Percentiles rank a stretch among this genome's conserved stretches.
Evolutionary conservation across 2,888 invertebrate genomes (phyloP).

Genomic region (Drosophila paracracens): DNA sequence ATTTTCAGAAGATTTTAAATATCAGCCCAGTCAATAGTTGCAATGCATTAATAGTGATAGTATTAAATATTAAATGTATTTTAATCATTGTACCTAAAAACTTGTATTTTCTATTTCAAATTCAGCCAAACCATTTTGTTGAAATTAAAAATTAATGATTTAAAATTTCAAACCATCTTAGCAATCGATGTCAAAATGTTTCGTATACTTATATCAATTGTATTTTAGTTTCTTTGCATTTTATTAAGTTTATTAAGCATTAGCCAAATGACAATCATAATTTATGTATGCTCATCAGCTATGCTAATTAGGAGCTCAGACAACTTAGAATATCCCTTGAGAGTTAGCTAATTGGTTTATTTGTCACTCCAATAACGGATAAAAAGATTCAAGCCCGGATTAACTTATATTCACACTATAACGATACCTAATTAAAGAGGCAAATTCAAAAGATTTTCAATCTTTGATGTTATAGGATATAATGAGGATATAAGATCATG

Average conservation of each 20-base stretch:
- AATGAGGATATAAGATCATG: background rate
- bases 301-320: background rate
- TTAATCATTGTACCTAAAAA: background rate
- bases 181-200: background rate
- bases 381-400: background rate
- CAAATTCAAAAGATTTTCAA: background rate
- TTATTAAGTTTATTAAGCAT: too few relatives aligned
- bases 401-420: background rate
- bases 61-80: background rate
- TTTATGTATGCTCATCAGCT: too few relatives aligned
- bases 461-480: background rate
- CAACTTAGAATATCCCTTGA: too few relatives aligned
- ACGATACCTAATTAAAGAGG: background rate
- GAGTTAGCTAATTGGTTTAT: too few relatives aligned
- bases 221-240: background rate
- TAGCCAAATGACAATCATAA: too few relatives aligned
- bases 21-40: background rate
- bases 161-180: background rate
- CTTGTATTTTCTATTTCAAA: background rate
- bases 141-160: background rate
- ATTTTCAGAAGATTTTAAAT: background rate
- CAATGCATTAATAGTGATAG: background rate
- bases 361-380: rapidly evolving
- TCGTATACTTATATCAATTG: rapidly evolving
- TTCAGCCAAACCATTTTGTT: background rate